Base-by-base conservation (phyloP, 2,113 vertebrate species). In the Heliornis fulica region DNA sequence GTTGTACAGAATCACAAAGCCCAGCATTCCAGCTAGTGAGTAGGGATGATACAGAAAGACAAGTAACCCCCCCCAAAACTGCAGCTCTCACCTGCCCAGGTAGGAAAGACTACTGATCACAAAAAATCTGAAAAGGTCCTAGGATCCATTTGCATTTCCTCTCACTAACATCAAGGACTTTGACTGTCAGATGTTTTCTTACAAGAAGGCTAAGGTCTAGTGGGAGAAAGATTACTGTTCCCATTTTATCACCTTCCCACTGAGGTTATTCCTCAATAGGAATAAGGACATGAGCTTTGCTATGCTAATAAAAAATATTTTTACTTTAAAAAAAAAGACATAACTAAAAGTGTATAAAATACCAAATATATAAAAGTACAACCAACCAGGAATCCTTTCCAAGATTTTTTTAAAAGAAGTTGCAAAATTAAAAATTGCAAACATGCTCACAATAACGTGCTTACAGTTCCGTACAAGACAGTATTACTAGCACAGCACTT, bases 401-500 rank as follows among this genome's bases (percentile, higher is more conserved):
- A 41, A 86, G 38, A 43, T 21, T 66, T 94, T 29, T 83, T 92
- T 70, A 29, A 95, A 96, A 92, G 60, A 21, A 90, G 78, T 38
- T 95, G 65, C 38, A 93, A 90, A 96, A 96, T 84, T 90, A 86
- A 94, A 86, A 96, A 51, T 84, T 80, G 87, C 92, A 81, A 87
- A 74, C 28, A 50, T 75, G 63, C 75, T 90, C 91, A 83, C 87
- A 65, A 15, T 66, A 96, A 96, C 16, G 13, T 25, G 65, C 88
- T 97, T 93, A 83, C 34, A 70, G 84, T 96, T 96, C 88, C 90
- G 83, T 25, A 82, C 65, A 85, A 93, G 93, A 50, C 81, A 95
- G 74, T 40, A 95, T 41, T 92, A 93, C 96, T 60, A 93, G 87
- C 92, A 66, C 89, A 96, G 97, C 97, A 96, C 28, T 96, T 98